phyloP scores from a whole-genome alignment of 2,797 vertebrate species.

The Tangara arthus region DNA sequence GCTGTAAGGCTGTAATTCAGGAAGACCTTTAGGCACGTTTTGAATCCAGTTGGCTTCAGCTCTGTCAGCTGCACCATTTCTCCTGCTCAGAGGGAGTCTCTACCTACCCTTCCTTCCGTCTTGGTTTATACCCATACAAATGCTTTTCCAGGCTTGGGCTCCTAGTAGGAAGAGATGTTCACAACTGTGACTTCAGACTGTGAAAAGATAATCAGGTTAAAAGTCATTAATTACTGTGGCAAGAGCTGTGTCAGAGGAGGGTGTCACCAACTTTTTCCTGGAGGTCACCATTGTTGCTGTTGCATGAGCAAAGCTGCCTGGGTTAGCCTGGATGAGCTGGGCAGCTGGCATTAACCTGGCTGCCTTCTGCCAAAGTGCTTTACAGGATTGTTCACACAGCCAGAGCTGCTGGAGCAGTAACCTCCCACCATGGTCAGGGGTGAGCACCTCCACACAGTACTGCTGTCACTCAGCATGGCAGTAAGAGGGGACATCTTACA shows the following conservation, averaged over 20 bases:
- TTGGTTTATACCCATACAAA: neutral
- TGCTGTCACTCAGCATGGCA: neutral
- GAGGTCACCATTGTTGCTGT: fast-evolving
- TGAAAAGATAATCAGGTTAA: neutral
- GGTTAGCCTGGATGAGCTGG: neutral
- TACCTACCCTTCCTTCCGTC: neutral
- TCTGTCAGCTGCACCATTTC: neutral
- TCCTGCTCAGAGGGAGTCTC: neutral
- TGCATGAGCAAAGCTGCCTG: neutral
- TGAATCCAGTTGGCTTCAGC: neutral
- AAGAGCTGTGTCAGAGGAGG: neutral
- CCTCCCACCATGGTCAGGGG: neutral
- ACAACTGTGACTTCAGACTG: neutral
- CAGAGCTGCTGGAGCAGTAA: neutral
- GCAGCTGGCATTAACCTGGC: neutral
- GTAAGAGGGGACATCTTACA: neutral
- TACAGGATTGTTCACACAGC: neutral
- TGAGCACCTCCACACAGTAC: neutral
- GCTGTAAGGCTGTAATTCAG: neutral
- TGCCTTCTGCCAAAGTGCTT: neutral
- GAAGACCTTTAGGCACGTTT: neutral
- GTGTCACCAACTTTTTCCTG: neutral
- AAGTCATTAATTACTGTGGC: neutral
- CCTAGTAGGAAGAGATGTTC: neutral
- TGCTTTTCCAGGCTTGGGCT: neutral